Evolutionary conservation across 2,888 invertebrate genomes (phyloP), one percentile per base, ranked within the genome.

Genomic region (Amphipyra tragopoginis): DNA sequence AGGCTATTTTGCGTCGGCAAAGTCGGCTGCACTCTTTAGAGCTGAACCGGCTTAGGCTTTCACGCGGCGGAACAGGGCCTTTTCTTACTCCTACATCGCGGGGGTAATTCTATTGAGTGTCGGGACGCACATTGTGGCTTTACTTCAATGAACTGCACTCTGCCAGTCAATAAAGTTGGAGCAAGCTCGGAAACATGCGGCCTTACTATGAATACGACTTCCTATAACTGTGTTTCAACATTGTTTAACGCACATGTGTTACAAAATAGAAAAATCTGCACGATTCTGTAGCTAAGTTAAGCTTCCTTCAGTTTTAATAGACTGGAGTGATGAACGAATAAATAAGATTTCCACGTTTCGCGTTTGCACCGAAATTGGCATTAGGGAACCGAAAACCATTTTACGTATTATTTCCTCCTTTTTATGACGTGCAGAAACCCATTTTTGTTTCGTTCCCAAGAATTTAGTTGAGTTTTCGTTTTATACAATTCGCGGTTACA

Each of bases 21-120:
- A 74, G 74, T 76, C 56, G 79, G 72, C 75, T 79, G 69, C 65
- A 65, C 81, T 85, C 83, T 86, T 82, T 80, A 85, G 74, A 83
- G 75, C 76, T 82, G 83, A 86, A 86, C 85, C 83, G 84, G 82
- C 85, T 87, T 81, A 86, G 83, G 86, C 90, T 89, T 90, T 90
- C 85, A 87, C 82, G 82, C 85, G 77, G 69, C 80, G 82, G 82
- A 89, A 88, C 86, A 83, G 80, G 77, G 84, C 85, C 86, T 86
- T 88, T 89, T 88, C 87, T 87, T 85, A 79, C 81, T 82, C 80
- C 76, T 58, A 71, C 77, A 82, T 82, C 75, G 76, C 73, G 75
- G 70, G 79, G 79, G 84, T 82, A 83, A 83, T 87, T 86, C 85
- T 85, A 87, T 90, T 87, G 86, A 89, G 85, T 77, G 81, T 83